A percentile compares a stretch with the other conserved stretches of the same genome.
phyloP scores from a whole-genome alignment of 2,113 vertebrate species.

The Uropsilus gracilis region DNA sequence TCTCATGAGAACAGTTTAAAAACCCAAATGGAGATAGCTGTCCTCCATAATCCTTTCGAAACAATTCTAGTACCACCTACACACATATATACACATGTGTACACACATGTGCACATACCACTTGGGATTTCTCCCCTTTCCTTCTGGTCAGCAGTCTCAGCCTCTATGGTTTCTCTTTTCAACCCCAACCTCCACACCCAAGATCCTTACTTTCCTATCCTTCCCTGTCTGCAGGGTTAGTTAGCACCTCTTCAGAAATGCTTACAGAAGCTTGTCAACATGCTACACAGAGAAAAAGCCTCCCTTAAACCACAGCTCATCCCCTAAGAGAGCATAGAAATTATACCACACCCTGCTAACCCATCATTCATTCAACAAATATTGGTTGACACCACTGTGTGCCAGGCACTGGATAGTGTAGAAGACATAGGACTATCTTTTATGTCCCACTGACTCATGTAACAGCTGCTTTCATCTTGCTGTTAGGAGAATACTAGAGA shows the following conservation, averaged over 20 bases:
- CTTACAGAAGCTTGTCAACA: neutral
- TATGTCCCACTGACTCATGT: neutral
- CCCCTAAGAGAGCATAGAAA: too few species aligned
- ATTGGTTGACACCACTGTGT: neutral
- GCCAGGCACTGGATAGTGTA: neutral
- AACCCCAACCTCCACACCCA: neutral
- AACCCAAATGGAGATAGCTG: neutral
- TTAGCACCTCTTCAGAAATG: neutral
- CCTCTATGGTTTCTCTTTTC: neutral
- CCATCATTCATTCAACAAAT: neutral
- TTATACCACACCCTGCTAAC: neutral
- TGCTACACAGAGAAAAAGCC: neutral
- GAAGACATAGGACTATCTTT: neutral
- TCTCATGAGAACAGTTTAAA: too few species aligned
- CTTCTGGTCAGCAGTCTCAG: neutral
- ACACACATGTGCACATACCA: fast-evolving
- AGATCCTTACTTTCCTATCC: too few species aligned
- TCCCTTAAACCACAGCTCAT: neutral
- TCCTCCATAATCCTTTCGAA: neutral
- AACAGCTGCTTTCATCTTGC: neutral
- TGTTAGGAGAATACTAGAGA: neutral
- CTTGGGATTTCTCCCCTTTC: neutral
- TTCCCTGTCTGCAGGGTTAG: neutral
- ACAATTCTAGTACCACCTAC: too few species aligned
- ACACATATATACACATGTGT: too few species aligned